Percentiles rank a stretch among this genome's conserved stretches.
Evolutionary conservation across 2,113 vertebrate species (phyloP).

Genomic region (Callocephalon fimbriatum): DNA sequence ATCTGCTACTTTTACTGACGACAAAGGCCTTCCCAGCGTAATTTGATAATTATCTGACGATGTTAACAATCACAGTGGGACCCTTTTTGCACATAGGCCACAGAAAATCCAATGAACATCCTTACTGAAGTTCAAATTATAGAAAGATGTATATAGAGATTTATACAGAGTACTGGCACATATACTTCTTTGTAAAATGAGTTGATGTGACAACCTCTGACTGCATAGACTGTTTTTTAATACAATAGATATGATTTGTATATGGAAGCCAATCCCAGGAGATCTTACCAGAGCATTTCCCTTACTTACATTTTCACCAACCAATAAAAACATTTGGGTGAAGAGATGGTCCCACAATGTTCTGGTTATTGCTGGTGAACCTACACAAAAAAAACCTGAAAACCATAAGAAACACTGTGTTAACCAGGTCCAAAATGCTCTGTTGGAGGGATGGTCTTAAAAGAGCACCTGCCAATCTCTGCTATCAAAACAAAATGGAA

Average conservation of each 20-base stretch:
- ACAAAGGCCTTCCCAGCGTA: neutral
- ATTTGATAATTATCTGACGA: neutral
- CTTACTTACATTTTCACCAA: neutral
- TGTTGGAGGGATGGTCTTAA: neutral
- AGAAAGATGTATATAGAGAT: neutral
- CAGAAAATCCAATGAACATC: neutral
- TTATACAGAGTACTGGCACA: neutral
- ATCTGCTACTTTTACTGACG: neutral
- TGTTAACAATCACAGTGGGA: neutral
- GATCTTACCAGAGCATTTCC: neutral
- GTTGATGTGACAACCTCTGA: neutral
- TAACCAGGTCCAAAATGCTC: neutral
- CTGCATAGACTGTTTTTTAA: neutral
- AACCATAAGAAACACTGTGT: rapidly evolving
- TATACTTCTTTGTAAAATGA: neutral
- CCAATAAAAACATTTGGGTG: neutral
- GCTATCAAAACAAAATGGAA: neutral
- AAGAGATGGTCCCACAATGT: neutral
- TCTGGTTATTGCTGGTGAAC: neutral
- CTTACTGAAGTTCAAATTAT: neutral
- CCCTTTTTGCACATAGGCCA: neutral
- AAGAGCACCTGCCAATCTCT: neutral
- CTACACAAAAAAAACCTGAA: neutral
- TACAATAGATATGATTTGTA: neutral
- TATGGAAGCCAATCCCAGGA: neutral